These are phyloP conservation scores for Ylistrum balloti DNA, from an alignment of 1,140 invertebrate genomes.

Conservation along the genomic window DNA sequence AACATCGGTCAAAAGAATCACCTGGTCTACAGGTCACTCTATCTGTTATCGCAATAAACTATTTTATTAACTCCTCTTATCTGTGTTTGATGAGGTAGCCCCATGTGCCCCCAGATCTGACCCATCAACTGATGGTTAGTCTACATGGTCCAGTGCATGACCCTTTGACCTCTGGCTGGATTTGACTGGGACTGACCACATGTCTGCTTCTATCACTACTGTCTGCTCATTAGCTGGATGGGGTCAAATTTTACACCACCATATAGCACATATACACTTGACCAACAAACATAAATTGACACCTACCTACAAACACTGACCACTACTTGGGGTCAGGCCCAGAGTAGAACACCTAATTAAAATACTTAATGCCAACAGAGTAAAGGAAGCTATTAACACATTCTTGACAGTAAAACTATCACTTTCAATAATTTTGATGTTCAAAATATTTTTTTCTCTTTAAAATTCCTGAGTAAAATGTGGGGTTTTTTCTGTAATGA, in stretches of 20 bases:
- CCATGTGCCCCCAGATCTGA: constrained; percentile 20
- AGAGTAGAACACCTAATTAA: neutral
- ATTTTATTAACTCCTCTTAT: constrained; percentile 33
- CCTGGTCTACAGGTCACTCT: neutral
- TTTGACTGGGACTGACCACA: neutral
- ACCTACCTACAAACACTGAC: neutral
- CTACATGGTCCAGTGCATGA: constrained; percentile 14
- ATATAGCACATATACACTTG: constrained; percentile 27
- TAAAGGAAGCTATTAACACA: neutral
- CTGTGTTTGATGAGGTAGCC: constrained; percentile 36
- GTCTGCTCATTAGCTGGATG: constrained; percentile 10
- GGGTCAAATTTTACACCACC: constrained; percentile 9
- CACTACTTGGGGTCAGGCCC: too few relatives aligned
- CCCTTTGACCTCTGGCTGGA: constrained; percentile 4
- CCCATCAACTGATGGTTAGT: constrained; percentile 23
- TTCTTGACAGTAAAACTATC: too few relatives aligned
- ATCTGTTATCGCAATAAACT: neutral
- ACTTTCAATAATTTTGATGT: too few relatives aligned
- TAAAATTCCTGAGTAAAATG: too few relatives aligned
- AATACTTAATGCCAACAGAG: neutral
- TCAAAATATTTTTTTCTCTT: too few relatives aligned
- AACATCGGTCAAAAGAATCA: neutral
- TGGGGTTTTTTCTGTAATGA: too few relatives aligned
- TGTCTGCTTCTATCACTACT: neutral
- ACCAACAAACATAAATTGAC: constrained; percentile 24